Conservation (phyloP, 2,888 invertebrate species). For the Bugulina stolonifera region DNA sequence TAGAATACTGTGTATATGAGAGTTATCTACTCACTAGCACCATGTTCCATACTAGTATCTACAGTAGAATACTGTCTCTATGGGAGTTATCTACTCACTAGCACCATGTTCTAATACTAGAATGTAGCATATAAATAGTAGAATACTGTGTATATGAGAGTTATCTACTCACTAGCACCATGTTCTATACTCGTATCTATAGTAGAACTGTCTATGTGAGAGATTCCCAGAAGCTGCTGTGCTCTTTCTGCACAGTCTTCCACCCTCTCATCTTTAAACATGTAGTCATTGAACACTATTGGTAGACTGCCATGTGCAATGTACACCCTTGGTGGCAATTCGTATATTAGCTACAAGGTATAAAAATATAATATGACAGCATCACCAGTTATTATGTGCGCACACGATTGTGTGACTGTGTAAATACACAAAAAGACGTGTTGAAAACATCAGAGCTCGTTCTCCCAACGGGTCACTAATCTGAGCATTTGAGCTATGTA, state of each 20-base stretch:
- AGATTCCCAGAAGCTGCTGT: constrained; percentile 66
- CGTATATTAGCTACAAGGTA: constrained; percentile 73
- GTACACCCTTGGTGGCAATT: constrained; percentile 79
- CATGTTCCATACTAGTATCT: no score
- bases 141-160: not conserved
- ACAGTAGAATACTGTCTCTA: no score
- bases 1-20: not conserved
- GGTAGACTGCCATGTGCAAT: constrained; percentile 63
- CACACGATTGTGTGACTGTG: no score
- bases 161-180: not conserved
- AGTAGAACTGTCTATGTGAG: not conserved
- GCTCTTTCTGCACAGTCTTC: constrained; percentile 75
- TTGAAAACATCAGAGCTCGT: no score
- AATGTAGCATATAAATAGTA: no score
- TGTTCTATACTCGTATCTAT: constrained; percentile 3
- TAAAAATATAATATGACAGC: no score
- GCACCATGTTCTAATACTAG: not conserved
- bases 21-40: no score
- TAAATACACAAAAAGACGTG: no score
- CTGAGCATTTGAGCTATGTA: no score
- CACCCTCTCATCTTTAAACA: constrained; percentile 82
- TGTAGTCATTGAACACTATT: constrained; percentile 77
- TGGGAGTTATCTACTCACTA: not conserved
- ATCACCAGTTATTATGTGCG: no score
- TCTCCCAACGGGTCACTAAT: no score